Conservation (phyloP, 2,113 vertebrate genomes). For the Hystrix brachyura region DNA sequence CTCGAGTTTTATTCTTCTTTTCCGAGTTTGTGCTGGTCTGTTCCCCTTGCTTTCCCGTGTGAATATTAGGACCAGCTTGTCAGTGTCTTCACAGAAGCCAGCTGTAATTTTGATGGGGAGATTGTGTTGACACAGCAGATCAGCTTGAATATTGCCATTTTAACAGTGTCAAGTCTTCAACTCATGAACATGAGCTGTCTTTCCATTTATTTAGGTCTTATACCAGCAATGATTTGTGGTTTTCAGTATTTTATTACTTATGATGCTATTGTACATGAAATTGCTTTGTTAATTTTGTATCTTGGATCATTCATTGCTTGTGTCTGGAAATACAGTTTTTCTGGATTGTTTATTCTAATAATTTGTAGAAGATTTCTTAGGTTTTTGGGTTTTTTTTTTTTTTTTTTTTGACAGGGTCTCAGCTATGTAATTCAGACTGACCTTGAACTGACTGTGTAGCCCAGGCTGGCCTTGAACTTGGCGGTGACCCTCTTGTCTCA, state of each 20-base stretch:
- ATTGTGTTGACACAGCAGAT: not conserved
- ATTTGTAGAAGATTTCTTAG: not conserved
- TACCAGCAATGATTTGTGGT: not conserved
- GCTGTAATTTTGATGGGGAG: not conserved
- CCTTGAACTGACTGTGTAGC: not conserved
- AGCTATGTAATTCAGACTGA: not conserved
- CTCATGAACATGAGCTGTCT: not conserved
- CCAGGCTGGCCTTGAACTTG: not conserved
- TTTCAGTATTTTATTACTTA: not conserved
- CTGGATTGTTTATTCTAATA: not conserved
- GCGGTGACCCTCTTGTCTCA: not conserved
- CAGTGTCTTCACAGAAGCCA: not conserved
- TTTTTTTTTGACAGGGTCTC: not conserved
- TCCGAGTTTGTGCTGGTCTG: not conserved
- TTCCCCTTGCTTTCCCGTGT: not conserved
- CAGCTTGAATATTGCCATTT: not conserved
- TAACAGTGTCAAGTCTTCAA: not conserved
- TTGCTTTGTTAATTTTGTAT: not conserved
- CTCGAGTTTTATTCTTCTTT: not conserved
- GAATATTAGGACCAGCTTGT: not conserved
- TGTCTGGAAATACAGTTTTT: slow-evolving; percentile 31
- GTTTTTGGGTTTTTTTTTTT: not conserved
- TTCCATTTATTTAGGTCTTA: not conserved
- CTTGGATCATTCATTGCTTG: not conserved
- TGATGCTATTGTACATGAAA: not conserved